These are phyloP conservation scores for Plumapathes pennacea DNA, from an alignment of 92 coral and sea anemone species.

Conservation along the genomic window DNA sequence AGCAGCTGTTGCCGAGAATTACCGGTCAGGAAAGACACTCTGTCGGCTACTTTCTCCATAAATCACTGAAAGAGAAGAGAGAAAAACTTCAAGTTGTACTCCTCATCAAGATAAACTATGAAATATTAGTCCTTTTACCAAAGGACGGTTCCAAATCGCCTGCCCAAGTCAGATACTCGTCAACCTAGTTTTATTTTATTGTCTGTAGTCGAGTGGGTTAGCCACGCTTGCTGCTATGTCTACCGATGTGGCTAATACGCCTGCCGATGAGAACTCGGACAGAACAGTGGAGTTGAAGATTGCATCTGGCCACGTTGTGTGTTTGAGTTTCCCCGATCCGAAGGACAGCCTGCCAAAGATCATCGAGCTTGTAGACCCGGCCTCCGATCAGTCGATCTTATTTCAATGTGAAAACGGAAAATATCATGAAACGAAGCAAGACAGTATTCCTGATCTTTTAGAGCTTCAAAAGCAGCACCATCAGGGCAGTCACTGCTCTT, in stretches of 20 bases:
- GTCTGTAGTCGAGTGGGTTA: background rate
- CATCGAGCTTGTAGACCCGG: slow-evolving; percentile 83
- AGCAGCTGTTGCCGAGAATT: slow-evolving; percentile 50
- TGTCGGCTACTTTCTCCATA: too few species aligned
- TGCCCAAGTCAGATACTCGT: too few species aligned
- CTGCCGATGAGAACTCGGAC: slow-evolving; percentile 56
- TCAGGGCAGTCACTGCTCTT: slow-evolving; percentile 55
- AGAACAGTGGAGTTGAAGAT: slow-evolving; percentile 79
- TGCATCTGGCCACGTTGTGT: slow-evolving; percentile 67
- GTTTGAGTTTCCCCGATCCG: slow-evolving; percentile 80
- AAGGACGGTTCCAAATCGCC: too few species aligned
- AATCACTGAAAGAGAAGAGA: too few species aligned
- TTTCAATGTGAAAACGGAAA: slow-evolving; percentile 64
- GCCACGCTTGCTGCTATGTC: slow-evolving; percentile 46
- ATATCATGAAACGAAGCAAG: slow-evolving; percentile 64
- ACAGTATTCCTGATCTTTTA: slow-evolving; percentile 45
- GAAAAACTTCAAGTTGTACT: too few species aligned
- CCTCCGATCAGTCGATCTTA: slow-evolving; percentile 67
- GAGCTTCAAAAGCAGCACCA: slow-evolving; percentile 53
- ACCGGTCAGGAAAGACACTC: too few species aligned
- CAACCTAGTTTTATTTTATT: too few species aligned
- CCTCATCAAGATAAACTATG: too few species aligned
- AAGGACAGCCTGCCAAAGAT: slow-evolving; percentile 72
- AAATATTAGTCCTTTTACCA: too few species aligned
- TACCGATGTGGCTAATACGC: slow-evolving; percentile 56